Base-by-base conservation (phyloP, 2,113 vertebrate species). In the Dermatemys mawii region DNA sequence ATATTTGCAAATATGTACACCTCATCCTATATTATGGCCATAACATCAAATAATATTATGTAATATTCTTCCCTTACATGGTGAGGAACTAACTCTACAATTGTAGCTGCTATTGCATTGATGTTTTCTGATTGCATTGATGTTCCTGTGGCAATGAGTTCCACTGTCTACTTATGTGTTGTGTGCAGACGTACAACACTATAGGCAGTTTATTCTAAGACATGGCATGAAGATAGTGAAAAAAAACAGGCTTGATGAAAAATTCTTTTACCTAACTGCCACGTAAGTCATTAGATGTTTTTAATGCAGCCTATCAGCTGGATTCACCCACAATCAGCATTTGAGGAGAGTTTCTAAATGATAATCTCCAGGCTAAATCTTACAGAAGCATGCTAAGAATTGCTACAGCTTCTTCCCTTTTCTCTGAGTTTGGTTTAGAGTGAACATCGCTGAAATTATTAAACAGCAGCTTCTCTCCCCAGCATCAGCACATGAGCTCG, bases 231-330 rank as follows among this genome's bases (percentile, higher is more conserved):
- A 93, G 78, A 75, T 2, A 1, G 50, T 87, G 78, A 94, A 96
- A 95, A 96, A 95, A 93, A 82, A n/a, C 57, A 87, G 88, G 60
- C 8, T 81, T 93, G n/a, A 81, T 88, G 80, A 76, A 46, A 48
- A 32, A 46, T 78, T 95, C 95, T 50, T 44, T 44, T 81, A 95
- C 50, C 5, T 73, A 94, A 27, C 3, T 2, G 11, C 3, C 44
- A 89, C 3, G 0, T 91, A 54, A 53, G 51, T 11, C 84, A 87
- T 5, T 5, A 46, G 75, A 46, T 88, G 29, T 87, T 90, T 83
- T 81, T 73, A 93, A 92, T 81, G 86, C 3, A n/a, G 57, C n/a
- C 13, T 22, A 49, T 81, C 60, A 91, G 78, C 81, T 70, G 53
- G 38, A 78, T 85, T 91, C 57, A 96, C 38, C 55, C 63, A 75